Evolutionary conservation across 2,888 invertebrate genomes (phyloP).

Genomic region (Stenolophus ochropezus): DNA sequence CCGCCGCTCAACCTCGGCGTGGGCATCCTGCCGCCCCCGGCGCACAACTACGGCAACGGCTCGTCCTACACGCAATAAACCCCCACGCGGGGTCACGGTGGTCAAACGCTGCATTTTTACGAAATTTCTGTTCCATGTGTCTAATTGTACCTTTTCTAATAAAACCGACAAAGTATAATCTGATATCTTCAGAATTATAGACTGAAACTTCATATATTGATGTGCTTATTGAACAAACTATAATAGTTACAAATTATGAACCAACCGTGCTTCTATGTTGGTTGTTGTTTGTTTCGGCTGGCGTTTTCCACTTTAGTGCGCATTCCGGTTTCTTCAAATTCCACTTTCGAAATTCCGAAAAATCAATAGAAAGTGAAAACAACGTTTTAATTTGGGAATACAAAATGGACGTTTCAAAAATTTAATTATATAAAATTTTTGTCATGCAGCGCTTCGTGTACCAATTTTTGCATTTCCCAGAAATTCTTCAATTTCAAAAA

Average conservation of each 20-base stretch:
- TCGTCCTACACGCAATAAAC: constrained; percentile 56
- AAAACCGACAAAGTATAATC: not conserved
- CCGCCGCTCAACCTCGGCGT: constrained; percentile 39
- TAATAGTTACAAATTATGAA: not conserved
- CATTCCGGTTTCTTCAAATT: too few species aligned
- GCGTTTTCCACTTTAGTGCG: too few species aligned
- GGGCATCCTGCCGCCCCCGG: constrained; percentile 59
- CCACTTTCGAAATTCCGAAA: too few species aligned
- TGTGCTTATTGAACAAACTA: not conserved
- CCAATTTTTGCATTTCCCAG: too few species aligned
- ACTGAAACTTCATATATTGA: not conserved
- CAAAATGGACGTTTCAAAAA: too few species aligned
- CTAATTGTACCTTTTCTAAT: not conserved
- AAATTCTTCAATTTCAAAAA: too few species aligned
- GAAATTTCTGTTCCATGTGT: not conserved
- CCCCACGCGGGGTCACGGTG: too few species aligned
- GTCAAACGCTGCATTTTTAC: constrained; percentile 38
- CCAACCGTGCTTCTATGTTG: not conserved
- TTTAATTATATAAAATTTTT: too few species aligned
- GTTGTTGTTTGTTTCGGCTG: too few species aligned
- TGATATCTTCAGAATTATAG: not conserved
- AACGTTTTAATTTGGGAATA: too few species aligned
- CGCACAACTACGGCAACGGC: constrained; percentile 50
- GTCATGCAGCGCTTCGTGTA: too few species aligned
- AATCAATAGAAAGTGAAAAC: too few species aligned